phyloP scores from a whole-genome alignment of 2,797 vertebrate species.

The Falco cherrug region DNA sequence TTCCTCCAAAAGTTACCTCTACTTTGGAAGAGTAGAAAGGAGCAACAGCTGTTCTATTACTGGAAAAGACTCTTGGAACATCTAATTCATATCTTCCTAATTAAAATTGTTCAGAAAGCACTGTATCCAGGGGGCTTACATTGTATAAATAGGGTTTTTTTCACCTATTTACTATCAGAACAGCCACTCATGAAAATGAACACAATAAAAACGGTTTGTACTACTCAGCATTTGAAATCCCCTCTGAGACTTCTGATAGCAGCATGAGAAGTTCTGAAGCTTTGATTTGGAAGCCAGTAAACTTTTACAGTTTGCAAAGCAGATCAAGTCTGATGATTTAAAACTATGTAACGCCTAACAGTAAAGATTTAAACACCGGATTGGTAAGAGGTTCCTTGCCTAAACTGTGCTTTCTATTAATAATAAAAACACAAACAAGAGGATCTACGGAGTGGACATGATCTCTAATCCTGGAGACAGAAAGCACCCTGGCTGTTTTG shows the following conservation, averaged over 20 bases:
- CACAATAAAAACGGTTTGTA: neutral
- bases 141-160: neutral
- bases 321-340: neutral
- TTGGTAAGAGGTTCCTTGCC: neutral
- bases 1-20: neutral
- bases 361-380: neutral
- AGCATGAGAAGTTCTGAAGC: neutral
- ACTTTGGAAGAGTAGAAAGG: neutral
- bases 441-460: neutral
- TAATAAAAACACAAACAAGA: neutral
- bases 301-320: neutral
- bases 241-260: neutral
- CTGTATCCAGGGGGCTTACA: neutral
- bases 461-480: neutral
- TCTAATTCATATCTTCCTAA: neutral
- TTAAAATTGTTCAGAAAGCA: neutral
- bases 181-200: neutral
- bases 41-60: neutral
- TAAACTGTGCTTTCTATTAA: neutral
- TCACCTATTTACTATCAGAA: neutral
- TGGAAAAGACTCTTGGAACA: neutral
- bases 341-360: neutral
- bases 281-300: neutral
- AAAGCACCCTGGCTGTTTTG: neutral
- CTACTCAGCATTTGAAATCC: neutral